Conservation (phyloP, 2,888 invertebrate genomes). For the Sphecodes monilicornis region DNA sequence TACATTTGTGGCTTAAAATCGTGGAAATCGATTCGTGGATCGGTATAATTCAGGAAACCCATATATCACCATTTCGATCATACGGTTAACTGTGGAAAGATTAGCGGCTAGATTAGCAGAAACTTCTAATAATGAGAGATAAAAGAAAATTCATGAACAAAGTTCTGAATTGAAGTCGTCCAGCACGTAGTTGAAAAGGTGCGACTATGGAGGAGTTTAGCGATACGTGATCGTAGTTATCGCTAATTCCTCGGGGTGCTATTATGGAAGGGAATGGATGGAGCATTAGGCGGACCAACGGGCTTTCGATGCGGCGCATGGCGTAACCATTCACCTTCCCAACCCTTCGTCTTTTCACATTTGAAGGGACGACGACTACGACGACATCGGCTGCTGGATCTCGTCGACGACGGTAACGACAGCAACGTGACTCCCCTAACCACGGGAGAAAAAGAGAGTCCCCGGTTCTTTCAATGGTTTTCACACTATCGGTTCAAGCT, state of each 20-base stretch:
- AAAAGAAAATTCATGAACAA: slow-evolving; percentile 4
- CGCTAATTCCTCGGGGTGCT: slow-evolving; percentile 74
- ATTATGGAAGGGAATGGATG: slow-evolving; percentile 72
- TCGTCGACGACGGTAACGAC: slow-evolving; percentile 77
- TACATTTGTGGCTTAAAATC: too few species aligned
- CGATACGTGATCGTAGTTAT: slow-evolving; percentile 74
- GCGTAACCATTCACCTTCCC: slow-evolving; percentile 64
- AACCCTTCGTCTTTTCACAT: slow-evolving; percentile 69
- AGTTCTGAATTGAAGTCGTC: slow-evolving; percentile 50
- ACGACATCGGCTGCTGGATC: slow-evolving; percentile 72
- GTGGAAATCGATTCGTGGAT: background rate
- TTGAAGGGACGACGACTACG: slow-evolving; percentile 57
- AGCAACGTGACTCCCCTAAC: slow-evolving; percentile 75
- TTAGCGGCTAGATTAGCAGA: background rate
- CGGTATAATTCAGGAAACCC: background rate
- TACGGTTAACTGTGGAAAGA: background rate
- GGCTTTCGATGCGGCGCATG: slow-evolving; percentile 68
- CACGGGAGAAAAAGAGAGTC: slow-evolving; percentile 33
- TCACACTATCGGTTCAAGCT: slow-evolving; percentile 48
- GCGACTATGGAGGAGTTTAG: slow-evolving; percentile 69
- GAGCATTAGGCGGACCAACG: slow-evolving; percentile 68
- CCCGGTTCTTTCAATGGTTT: slow-evolving; percentile 52
- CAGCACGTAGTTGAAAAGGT: slow-evolving; percentile 66
- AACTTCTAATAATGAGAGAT: background rate
- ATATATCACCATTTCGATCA: background rate